Conservation (phyloP, 2,888 invertebrate species). For the Poecilobothrus nobilitatus region DNA sequence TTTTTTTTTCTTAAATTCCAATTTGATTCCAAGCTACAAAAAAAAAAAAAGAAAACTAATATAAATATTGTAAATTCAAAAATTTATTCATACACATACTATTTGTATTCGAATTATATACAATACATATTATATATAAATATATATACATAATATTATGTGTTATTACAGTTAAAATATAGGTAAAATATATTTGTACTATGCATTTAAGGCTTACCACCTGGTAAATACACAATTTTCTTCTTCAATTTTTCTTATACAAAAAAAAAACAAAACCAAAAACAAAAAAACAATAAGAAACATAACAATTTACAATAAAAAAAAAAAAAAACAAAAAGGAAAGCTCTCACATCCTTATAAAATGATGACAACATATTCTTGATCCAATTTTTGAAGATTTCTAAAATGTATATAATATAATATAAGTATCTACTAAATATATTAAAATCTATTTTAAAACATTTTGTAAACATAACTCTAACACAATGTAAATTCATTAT, state of each 20-base stretch:
- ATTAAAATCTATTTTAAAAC: constrained; percentile 3
- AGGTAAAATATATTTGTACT: constrained; percentile 1
- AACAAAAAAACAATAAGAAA: too few relatives aligned
- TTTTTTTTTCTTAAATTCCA: background rate
- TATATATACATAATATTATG: background rate
- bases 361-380: constrained; percentile 4
- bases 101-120: too few relatives aligned
- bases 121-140: too few relatives aligned
- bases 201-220: constrained; percentile 3
- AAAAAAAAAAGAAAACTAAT: too few relatives aligned
- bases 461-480: constrained; percentile 5
- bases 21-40: background rate
- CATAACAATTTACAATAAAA: too few relatives aligned
- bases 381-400: constrained; percentile 3
- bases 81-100: background rate
- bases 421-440: background rate
- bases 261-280: background rate
- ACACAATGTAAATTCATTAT: constrained; percentile 6
- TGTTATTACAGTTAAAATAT: background rate
- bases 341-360: background rate
- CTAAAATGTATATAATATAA: background rate
- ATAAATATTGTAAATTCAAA: background rate
- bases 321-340: too few relatives aligned
- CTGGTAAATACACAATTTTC: background rate
- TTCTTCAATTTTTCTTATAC: background rate